Evolutionary conservation across 1,140 invertebrate species (phyloP).

Genomic region (Zaprionus inermis): DNA sequence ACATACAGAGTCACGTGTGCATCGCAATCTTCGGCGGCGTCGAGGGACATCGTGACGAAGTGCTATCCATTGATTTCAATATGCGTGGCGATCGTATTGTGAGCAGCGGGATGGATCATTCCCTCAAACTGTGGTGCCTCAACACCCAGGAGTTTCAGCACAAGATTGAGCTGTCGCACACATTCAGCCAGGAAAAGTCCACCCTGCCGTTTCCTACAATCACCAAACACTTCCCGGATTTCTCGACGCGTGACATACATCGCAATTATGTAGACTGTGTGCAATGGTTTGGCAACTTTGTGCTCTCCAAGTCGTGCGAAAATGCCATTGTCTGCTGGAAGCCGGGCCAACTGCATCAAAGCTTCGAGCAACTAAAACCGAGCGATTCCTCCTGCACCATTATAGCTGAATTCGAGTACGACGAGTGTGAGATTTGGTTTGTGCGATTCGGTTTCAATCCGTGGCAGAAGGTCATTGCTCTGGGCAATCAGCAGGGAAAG

Average conservation of each 20-base stretch:
- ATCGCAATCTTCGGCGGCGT: constrained; percentile 98
- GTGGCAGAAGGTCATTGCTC: constrained; percentile 92
- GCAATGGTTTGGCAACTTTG: constrained; percentile 97
- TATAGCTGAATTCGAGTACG: constrained; percentile 96
- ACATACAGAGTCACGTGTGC: constrained; percentile 96
- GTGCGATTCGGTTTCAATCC: constrained; percentile 97
- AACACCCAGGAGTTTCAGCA: constrained; percentile 94
- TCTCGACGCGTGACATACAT: constrained; percentile 98
- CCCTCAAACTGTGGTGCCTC: constrained; percentile 96
- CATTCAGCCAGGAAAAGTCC: constrained; percentile 90
- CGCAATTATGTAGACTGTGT: constrained; percentile 99
- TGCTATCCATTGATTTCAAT: constrained; percentile 97
- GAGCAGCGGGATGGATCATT: constrained; percentile 99
- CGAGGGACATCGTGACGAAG: constrained; percentile 98
- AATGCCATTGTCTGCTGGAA: constrained; percentile 90
- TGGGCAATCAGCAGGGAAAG: constrained; percentile 96
- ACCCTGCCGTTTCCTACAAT: constrained; percentile 94
- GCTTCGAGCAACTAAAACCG: constrained; percentile 65
- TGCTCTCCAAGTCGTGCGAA: constrained; percentile 98
- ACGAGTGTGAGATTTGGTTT: constrained; percentile 99
- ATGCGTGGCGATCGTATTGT: constrained; percentile 94
- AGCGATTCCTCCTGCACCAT: constrained; percentile 80
- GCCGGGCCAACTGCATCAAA: constrained; percentile 74
- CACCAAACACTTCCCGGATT: constrained; percentile 97
- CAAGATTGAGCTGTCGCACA: constrained; percentile 94